Conservation (phyloP, 1,140 invertebrate genomes). For the Heliconius eleuchia region DNA sequence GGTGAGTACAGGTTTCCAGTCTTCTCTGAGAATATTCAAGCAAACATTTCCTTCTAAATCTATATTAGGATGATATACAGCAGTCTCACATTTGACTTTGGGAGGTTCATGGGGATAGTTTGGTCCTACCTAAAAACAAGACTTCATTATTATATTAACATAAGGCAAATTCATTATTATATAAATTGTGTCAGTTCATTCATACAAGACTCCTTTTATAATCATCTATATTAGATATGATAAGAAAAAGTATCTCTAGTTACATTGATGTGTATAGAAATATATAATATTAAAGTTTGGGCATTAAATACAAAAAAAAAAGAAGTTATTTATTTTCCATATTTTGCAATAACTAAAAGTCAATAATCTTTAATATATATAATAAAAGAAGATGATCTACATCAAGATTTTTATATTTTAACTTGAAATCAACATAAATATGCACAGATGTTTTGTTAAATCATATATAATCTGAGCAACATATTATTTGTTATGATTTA, state of each 20-base stretch:
- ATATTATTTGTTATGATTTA: neutral
- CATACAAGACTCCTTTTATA: neutral
- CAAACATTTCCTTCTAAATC: conserved; percentile 97
- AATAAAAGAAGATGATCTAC: too few species aligned
- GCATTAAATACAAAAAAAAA: too few species aligned
- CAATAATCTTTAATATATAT: too few species aligned
- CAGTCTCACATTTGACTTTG: conserved; percentile 97
- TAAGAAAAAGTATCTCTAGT: neutral
- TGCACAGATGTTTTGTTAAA: too few species aligned
- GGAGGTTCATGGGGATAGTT: conserved; percentile 98
- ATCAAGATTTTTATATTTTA: too few species aligned
- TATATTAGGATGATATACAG: conserved; percentile 97
- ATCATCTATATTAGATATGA: neutral
- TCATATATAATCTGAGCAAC: too few species aligned
- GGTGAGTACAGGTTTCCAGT: conserved; percentile 99
- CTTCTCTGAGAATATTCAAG: conserved; percentile 96
- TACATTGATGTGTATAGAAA: too few species aligned
- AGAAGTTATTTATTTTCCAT: too few species aligned
- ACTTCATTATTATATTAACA: neutral
- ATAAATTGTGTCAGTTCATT: neutral
- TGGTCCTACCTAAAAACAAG: conserved; percentile 87
- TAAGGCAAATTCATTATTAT: neutral
- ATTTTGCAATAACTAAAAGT: too few species aligned
- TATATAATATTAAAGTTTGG: too few species aligned
- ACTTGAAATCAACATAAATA: too few species aligned